Conservation (phyloP, 2,113 vertebrate genomes). For the Alethe castanea region DNA sequence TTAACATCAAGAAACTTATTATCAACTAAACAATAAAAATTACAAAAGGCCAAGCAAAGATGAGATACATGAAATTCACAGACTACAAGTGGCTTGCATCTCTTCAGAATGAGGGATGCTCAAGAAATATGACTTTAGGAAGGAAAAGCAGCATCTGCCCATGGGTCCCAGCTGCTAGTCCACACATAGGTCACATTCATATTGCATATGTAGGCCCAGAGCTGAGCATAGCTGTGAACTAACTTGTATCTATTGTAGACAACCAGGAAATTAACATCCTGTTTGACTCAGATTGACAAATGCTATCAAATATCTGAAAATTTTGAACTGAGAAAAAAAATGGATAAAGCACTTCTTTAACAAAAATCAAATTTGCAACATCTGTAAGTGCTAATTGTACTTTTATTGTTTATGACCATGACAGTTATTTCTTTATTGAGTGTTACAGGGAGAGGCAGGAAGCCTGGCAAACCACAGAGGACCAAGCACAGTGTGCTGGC, state of each 20-base stretch:
- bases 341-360: not conserved
- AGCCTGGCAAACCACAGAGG: not conserved
- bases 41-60: not conserved
- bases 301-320: not conserved
- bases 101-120: not conserved
- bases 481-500: not conserved
- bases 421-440: not conserved
- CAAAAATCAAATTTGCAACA: not conserved
- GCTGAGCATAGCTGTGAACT: not conserved
- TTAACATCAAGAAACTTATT: not conserved
- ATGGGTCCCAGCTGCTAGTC: not conserved
- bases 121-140: not conserved
- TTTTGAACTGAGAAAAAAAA: not conserved
- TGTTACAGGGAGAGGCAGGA: not conserved
- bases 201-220: not conserved
- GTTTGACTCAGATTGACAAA: not conserved
- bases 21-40: not conserved
- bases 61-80: not conserved
- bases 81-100: not conserved
- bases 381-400: not conserved
- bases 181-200: not conserved
- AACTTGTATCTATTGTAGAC: not conserved
- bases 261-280: not conserved
- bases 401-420: not conserved
- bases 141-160: not conserved